Base-by-base conservation (phyloP, 1,140 invertebrate genomes). In the Pseudomyrmex pallidus region DNA sequence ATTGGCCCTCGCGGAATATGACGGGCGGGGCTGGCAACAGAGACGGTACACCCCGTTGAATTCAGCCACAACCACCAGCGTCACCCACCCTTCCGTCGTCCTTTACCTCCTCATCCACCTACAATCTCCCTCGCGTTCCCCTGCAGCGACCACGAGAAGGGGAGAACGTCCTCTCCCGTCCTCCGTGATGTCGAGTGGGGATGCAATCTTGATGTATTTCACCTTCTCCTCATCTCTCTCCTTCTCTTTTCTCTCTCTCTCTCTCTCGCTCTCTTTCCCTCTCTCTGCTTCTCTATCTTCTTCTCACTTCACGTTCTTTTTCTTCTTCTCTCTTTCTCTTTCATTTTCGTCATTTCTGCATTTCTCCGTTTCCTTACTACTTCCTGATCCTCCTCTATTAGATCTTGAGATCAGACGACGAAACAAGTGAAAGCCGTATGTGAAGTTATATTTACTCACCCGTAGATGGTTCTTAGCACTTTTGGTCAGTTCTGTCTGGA, bases 1-100 rank as follows among this genome's bases (percentile, higher is more conserved):
- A 94, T 94, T 94, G 94, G 94, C 91, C 90, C 91, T 90, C 90
- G 85, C 85, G 92, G 93, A 94, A 93, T 94, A 94, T 94, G 94
- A 94, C 94, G 94, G 94, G 94, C 94, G 94, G 93, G 90, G 93
- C 93, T 85, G 89, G 85, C 90, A 84, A 82, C 87, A 80, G 85
- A 84, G 89, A 86, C 90, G 90, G 90, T 90, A 90, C 90, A 91
- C 91, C 92, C 92, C 91, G 90, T 90, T 91, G 74, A 89, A 92
- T 91, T 91, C 91, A 91, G 91, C 91, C 92, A 90, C 90, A 92
- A 91, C 91, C 89, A 87, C 90, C 87, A 85, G 86, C 90, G 85
- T 87, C 83, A 89, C 83, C 85, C 87, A 78, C 83, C 74, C 82
- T 83, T 56, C 20, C 84, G 63, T 80, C 80, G 68, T 80, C 78